Evolutionary conservation across 2,113 vertebrate species (phyloP), one percentile per base, ranked within the genome.

Genomic region (Nesogale talazaci): DNA sequence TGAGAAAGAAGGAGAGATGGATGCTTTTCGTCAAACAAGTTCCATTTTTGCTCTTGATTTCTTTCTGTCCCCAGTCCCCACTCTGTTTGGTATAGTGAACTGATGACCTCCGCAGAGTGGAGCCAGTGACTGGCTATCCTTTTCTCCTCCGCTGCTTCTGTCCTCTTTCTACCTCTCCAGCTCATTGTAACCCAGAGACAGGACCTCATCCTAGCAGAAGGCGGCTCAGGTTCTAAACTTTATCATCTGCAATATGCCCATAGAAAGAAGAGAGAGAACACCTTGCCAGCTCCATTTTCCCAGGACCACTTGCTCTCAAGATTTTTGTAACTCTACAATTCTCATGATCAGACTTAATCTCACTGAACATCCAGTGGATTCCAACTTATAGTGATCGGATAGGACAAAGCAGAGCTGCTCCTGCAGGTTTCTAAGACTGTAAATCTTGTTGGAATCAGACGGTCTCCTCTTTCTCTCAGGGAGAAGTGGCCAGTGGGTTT

Each of bases 131-230:
- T 0, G 27, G 17, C 38, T 22, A 3, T 15, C 46, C 22, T 19
- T 42, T 1, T 56, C 72, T 5, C 56, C 72, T 5, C 0, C 0
- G 0, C 2, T 36, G 52, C 70, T 2, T 16, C 22, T 0, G 14
- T 17, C 11, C 27, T 10, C 1, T 5, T 10, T 61, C 10, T 11
- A 36, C 34, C 57, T 92, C 25, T 10, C 6, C 36, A 29, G 20
- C 22, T 57, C 59, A 85, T 56, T 3, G 2, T 5, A 11, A 36
- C 70, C 19, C 65, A 34, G 14, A 46, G 23, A 56, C 40, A n/a
- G 42, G 52, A 46, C 34, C 3, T 42, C 20, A 76, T 42, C 6
- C 1, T 56, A 31, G 10, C 16, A 81, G 27, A 42, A 52, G 23
- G 29, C 38, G 17, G 42, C n/a, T n/a, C 40, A 69, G 17, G 38